Evolutionary conservation across 2,113 vertebrate species (phyloP).

Genomic region (Rhea americana): DNA sequence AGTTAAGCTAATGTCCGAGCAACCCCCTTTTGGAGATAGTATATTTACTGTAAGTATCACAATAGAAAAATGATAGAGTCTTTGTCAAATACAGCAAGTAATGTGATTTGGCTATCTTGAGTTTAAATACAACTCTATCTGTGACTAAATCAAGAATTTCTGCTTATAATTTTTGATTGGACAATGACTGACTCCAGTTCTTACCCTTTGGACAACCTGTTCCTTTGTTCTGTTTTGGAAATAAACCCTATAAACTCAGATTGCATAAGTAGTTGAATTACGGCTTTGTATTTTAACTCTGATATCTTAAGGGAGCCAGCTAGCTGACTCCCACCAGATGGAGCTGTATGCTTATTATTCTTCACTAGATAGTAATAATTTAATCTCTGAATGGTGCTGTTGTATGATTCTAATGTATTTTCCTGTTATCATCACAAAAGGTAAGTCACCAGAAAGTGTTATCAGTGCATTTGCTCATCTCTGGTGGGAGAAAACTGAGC

Average conservation of each 20-base stretch:
- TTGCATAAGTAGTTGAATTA: background rate
- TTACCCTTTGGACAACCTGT: background rate
- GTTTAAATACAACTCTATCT: background rate
- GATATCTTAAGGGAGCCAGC: fast-evolving
- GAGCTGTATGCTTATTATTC: conserved; percentile 42
- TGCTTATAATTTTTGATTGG: background rate
- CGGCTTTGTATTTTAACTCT: background rate
- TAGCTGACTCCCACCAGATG: conserved; percentile 54
- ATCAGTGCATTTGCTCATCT: background rate
- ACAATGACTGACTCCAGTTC: background rate
- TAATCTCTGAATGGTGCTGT: background rate
- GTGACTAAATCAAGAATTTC: background rate
- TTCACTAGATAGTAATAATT: background rate
- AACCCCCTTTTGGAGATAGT: background rate
- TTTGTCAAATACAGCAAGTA: background rate
- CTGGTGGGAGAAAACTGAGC: background rate
- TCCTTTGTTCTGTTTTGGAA: background rate
- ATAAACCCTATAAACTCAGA: background rate
- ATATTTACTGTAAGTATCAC: background rate
- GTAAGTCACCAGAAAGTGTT: background rate
- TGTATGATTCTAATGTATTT: background rate
- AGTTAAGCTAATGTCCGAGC: background rate
- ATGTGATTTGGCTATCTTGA: background rate
- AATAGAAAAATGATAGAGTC: background rate
- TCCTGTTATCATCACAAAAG: background rate